These are phyloP conservation scores for Drosophila sp. DNA, from an alignment of 1,140 invertebrate species.

Conservation along the genomic window DNA sequence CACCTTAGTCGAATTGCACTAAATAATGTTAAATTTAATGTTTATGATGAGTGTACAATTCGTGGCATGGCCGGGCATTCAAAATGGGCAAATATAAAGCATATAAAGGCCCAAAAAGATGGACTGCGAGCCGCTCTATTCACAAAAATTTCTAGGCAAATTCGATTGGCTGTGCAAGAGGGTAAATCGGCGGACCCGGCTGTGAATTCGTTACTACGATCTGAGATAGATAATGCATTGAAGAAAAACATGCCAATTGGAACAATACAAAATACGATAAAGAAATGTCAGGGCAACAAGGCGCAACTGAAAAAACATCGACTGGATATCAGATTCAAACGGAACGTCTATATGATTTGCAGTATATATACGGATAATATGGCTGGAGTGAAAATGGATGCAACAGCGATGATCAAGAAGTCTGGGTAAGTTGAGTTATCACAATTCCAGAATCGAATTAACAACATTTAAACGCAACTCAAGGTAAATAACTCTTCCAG, in stretches of 20 bases:
- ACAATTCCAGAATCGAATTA: neutral
- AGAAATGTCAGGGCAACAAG: conserved; percentile 82
- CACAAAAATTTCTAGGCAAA: conserved; percentile 84
- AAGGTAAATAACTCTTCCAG: conserved; percentile 40
- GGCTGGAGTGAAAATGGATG: conserved; percentile 63
- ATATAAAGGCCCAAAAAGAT: conserved; percentile 88
- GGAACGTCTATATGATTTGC: conserved; percentile 70
- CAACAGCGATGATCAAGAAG: conserved; percentile 85
- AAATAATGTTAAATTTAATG: neutral
- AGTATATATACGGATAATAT: conserved; percentile 78
- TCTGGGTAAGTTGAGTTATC: conserved; percentile 73
- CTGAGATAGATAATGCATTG: conserved; percentile 87
- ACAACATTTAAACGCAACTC: conserved; percentile 1
- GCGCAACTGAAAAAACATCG: conserved; percentile 69
- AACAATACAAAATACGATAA: conserved; percentile 87
- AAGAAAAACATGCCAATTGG: conserved; percentile 87
- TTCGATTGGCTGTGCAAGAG: conserved; percentile 86
- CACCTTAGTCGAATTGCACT: neutral
- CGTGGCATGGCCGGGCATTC: conserved; percentile 88
- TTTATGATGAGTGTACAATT: neutral
- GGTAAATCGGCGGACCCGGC: conserved; percentile 86
- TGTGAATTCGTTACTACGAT: conserved; percentile 86
- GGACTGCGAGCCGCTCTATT: conserved; percentile 85
- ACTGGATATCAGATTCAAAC: conserved; percentile 83
- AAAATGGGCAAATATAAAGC: conserved; percentile 91